Base-by-base conservation (phyloP, 30 jellyfish, hydroid and myxozoan genomes). In the Turritopsis dohrnii region DNA sequence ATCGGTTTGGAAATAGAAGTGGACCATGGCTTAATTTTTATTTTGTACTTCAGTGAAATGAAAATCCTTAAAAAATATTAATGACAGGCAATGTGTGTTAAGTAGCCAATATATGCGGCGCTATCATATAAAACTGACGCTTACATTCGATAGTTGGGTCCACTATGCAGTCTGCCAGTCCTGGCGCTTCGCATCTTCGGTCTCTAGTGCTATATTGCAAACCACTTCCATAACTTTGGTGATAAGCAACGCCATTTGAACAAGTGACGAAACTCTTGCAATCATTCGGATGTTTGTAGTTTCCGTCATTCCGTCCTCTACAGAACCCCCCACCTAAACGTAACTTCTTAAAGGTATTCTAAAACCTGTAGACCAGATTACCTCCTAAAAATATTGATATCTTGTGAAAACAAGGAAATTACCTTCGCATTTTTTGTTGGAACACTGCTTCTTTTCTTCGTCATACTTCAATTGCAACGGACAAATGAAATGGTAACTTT, bases 231-330 rank as follows among this genome's bases (percentile, higher is more conserved):
- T 21, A 69, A 7, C 19, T 69, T 69, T 69, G 77, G 28, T 21
- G 77, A 27, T 69, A 69, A 27, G 77, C 77, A 23, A 69, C 22
- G 9, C 77, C 77, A 19, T 69, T 69, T 69, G 77, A 69, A 69
- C 77, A 69, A 16, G 16, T n/a, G 28, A 69, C 19, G 16, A n/a
- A 69, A 23, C 23, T 21, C 28, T 23, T 9, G 19, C 77, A 69
- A n/a, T 27, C 1, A n/a, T 69, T 69, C 22, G 77, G 77, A 69
- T 69, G 31, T n/a, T 23, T 27, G 30, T 0, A 69, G 77, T 69
- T 19, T 69, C 77, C 77, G 19, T 69, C 77, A 27, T 69, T 19
- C 30, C 30, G 28, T 69, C 77, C 77, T n/a, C 28, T 27, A 69
- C 77, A 69, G 30, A 69, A 69, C 19, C 77, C 77, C 30, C 30